Base-by-base conservation (phyloP, 2,113 vertebrate genomes). In the Pholis gunnellus region DNA sequence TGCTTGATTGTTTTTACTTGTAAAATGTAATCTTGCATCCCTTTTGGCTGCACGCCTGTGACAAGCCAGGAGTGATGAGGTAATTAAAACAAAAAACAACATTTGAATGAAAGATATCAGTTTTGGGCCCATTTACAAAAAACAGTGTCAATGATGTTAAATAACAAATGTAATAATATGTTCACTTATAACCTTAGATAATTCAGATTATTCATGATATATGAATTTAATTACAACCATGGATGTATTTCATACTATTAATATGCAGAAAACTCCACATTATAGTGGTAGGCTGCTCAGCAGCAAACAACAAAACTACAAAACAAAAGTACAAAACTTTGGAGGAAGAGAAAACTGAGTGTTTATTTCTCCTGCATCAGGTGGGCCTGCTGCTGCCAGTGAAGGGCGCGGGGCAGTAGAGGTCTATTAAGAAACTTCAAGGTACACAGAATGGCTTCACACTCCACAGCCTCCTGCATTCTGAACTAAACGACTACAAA, bases 381-480 rank as follows among this genome's bases (percentile, higher is more conserved):
- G n/a, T n/a, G 54, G 20, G 15, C 40, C 46, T 68, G 46, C 67
- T 46, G 76, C 77, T 65, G 36, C 64, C 48, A 54, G 68, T 18
- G 22, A 5, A 74, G 36, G 50, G 63, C 0, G 48, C 8, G n/a
- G 69, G 72, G 31, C 20, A 36, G 27, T 9, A 0, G 31, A 71
- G 20, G 20, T 61, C 34, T 22, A 65, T 10, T 17, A 66, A 36
- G 14, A 66, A 36, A 79, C 54, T 54, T 70, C 20, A 71, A 83
- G 38, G 66, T 77, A 74, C 82, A 80, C 44, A 25, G 31, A 70
- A 44, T 80, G 36, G 81, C 89, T 90, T 91, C 84, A 89, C 84
- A 74, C 81, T 83, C 48, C 40, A 74, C 5, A 42, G 87, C 48
- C 27, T 79, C 46, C 48, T 54, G 31, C 56, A 70, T 80, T 87